These are phyloP conservation scores for Chloropsis cyanopogon DNA, from an alignment of 2,113 vertebrate species.

Conservation along the genomic window DNA sequence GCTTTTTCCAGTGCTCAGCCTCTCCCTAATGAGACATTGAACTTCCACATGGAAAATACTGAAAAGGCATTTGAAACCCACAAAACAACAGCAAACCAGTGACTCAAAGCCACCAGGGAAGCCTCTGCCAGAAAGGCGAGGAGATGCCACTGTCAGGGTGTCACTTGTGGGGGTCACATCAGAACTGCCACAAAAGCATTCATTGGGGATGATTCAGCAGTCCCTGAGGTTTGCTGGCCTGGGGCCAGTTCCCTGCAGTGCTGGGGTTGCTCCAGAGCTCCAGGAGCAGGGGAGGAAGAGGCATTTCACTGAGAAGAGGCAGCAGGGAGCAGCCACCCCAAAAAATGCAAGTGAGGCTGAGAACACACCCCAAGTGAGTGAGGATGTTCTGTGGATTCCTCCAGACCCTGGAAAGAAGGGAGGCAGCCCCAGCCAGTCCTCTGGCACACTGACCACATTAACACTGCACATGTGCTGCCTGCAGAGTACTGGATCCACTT, in stretches of 20 bases:
- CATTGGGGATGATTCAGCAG: neutral
- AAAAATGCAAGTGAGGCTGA: accelerated
- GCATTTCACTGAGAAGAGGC: neutral
- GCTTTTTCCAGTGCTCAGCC: neutral
- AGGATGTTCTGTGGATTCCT: neutral
- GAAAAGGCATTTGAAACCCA: neutral
- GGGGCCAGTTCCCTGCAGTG: accelerated
- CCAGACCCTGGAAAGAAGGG: neutral
- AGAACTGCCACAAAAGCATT: neutral
- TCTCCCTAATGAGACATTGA: neutral
- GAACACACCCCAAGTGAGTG: neutral
- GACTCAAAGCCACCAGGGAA: neutral
- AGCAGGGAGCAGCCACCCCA: neutral
- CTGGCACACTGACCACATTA: accelerated
- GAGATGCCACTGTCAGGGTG: neutral
- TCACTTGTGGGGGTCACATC: neutral
- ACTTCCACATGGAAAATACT: neutral
- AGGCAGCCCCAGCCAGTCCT: neutral
- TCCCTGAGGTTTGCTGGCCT: neutral
- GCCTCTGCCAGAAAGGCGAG: neutral
- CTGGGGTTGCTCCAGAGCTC: neutral
- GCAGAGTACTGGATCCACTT: accelerated
- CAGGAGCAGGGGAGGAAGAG: neutral
- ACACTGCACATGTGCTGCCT: neutral
- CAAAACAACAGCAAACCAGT: neutral